Conservation (phyloP, 2,797 vertebrate species). For the Diceros bicornis region DNA sequence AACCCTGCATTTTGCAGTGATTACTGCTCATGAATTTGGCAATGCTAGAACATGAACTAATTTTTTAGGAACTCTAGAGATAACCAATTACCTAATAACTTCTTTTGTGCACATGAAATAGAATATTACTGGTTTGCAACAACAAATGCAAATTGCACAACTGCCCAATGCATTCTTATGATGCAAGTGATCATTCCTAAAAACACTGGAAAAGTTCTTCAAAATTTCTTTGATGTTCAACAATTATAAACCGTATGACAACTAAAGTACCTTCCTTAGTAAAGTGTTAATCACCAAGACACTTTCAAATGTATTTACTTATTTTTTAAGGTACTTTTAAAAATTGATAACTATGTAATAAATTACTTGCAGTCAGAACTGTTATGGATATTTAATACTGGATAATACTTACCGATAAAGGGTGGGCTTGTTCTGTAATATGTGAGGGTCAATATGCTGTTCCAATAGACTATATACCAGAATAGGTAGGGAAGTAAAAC, state of each 20-base stretch:
- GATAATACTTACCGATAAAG: constrained; percentile 94
- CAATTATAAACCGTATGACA: background rate
- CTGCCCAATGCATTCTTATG: background rate
- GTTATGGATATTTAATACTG: background rate
- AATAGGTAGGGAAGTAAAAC: constrained; percentile 99
- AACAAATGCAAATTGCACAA: constrained; percentile 35
- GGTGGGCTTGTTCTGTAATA: constrained; percentile 96
- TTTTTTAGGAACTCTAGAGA: constrained; percentile 53
- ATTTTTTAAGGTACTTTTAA: constrained; percentile 44
- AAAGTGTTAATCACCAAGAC: background rate
- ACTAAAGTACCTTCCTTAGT: constrained; percentile 12
- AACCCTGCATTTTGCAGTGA: background rate
- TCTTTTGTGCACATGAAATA: background rate
- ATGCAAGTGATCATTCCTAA: constrained; percentile 6
- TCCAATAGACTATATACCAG: constrained; percentile 99
- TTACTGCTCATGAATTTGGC: constrained; percentile 4
- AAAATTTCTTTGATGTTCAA: constrained; percentile 40
- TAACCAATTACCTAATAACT: constrained; percentile 37
- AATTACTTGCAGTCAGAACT: background rate
- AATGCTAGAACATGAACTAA: constrained; percentile 1
- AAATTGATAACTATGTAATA: constrained; percentile 15
- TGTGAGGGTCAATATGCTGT: constrained; percentile 97
- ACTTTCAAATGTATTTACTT: background rate
- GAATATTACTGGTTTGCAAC: background rate
- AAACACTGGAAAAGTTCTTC: constrained; percentile 39